These are phyloP conservation scores for Tricholauxania praeusta DNA, from an alignment of 2,888 invertebrate genomes.

Conservation along the genomic window DNA sequence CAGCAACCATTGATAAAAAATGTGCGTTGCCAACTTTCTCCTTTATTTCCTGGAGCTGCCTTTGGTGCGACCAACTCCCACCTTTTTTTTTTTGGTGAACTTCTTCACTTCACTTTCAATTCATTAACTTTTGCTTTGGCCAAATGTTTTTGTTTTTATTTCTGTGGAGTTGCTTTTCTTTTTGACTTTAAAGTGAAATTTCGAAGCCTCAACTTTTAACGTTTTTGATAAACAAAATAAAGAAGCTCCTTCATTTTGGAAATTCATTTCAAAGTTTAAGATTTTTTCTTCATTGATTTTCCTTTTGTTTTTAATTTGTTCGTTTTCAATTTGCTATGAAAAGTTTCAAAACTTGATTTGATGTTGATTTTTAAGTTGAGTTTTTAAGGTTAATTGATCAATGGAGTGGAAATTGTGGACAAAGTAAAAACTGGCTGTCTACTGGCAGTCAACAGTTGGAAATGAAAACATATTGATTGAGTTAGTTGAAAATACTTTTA, in stretches of 20 bases:
- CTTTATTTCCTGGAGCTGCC: too few species aligned
- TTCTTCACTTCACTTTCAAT: background rate
- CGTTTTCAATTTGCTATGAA: background rate
- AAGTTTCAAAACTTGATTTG: background rate
- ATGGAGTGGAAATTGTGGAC: background rate
- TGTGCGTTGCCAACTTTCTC: too few species aligned
- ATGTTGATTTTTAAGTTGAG: background rate
- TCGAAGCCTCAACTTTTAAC: background rate
- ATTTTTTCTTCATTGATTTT: background rate
- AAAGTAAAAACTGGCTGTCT: too few species aligned
- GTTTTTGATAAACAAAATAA: constrained; percentile 9
- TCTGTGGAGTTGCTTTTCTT: background rate
- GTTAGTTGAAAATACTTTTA: too few species aligned
- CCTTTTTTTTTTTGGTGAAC: too few species aligned
- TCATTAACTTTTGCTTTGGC: constrained; percentile 11
- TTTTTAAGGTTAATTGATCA: constrained; percentile 9
- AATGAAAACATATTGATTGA: too few species aligned
- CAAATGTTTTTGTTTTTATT: background rate
- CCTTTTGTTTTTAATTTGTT: background rate
- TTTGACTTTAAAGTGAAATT: background rate
- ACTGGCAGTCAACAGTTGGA: too few species aligned
- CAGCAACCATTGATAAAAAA: too few species aligned
- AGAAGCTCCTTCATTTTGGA: constrained; percentile 16
- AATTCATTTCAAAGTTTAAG: constrained; percentile 7
- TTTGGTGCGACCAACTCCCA: too few species aligned